Percentiles rank a stretch among this genome's conserved stretches.
These are phyloP conservation scores for Microcebus griseorufus DNA, from an alignment of 2,113 vertebrate genomes.

Conservation along the genomic window DNA sequence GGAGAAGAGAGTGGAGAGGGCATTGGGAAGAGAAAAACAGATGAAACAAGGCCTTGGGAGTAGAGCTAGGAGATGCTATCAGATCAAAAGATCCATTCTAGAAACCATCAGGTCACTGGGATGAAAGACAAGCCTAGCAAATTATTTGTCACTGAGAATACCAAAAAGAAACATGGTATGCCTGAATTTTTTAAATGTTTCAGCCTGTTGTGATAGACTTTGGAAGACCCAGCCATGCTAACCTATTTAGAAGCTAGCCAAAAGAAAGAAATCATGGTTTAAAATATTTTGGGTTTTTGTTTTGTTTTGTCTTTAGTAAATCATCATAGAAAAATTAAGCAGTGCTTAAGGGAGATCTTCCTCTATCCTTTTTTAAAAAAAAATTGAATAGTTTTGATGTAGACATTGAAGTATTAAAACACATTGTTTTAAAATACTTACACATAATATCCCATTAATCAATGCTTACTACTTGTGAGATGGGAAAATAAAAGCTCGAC, in stretches of 20 bases:
- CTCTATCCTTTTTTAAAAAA: not conserved
- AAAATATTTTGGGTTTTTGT: constrained; percentile 16
- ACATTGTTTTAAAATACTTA: constrained; percentile 15
- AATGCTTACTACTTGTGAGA: not conserved
- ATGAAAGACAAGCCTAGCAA: not conserved
- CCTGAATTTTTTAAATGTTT: constrained; percentile 27
- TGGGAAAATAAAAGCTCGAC: not conserved
- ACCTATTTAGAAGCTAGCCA: constrained; percentile 23
- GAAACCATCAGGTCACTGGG: constrained; percentile 17
- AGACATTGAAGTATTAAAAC: constrained; percentile 12
- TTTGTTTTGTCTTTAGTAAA: constrained; percentile 15
- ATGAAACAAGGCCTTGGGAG: not conserved
- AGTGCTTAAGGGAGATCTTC: not conserved
- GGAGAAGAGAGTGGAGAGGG: not conserved
- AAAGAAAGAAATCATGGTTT: not conserved
- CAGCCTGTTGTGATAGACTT: not conserved
- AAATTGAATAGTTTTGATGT: not conserved
- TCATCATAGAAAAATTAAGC: constrained; percentile 24
- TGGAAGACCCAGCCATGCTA: not conserved
- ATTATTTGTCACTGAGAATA: not conserved
- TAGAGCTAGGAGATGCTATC: not conserved
- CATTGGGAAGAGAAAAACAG: not conserved
- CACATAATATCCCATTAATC: constrained; percentile 18
- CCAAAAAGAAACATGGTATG: not conserved
- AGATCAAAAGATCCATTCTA: constrained; percentile 11